Conservation (phyloP, 2,888 invertebrate genomes). For the Agonopterix alstromeriana region DNA sequence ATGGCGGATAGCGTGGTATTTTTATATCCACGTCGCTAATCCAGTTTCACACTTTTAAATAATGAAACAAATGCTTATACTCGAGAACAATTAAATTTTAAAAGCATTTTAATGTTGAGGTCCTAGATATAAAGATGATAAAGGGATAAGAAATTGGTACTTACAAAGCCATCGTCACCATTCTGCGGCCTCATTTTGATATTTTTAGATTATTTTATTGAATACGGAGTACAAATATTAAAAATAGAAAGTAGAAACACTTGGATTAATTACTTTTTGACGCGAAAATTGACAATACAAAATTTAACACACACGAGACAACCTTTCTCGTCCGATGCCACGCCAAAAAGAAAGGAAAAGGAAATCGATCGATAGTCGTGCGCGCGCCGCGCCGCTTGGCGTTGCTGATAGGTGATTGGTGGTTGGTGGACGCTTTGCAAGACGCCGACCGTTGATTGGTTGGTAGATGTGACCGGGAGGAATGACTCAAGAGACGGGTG, state of each 20-base stretch:
- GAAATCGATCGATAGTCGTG: too few relatives aligned
- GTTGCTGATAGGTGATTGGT: too few relatives aligned
- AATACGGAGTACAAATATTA: conserved; percentile 1
- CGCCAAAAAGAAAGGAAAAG: conserved; percentile 42
- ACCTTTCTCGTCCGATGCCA: conserved; percentile 43
- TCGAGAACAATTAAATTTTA: conserved; percentile 1
- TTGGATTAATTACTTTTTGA: conserved; percentile 17
- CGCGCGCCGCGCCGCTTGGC: too few relatives aligned
- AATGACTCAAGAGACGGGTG: too few relatives aligned
- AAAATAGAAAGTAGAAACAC: conserved; percentile 4
- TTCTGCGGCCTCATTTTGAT: conserved; percentile 64
- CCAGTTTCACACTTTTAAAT: background rate
- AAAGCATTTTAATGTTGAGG: background rate
- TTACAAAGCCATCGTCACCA: conserved; percentile 69
- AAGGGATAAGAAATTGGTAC: conserved; percentile 21
- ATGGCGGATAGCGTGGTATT: conserved; percentile 50
- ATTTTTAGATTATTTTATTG: conserved; percentile 1
- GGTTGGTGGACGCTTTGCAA: too few relatives aligned
- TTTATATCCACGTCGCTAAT: conserved; percentile 3
- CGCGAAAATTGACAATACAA: conserved; percentile 6
- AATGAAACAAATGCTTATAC: background rate
- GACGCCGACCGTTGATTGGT: too few relatives aligned
- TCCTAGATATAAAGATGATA: background rate
- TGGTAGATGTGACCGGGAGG: too few relatives aligned
- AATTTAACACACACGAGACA: conserved; percentile 13